A percentile compares a stretch with the other conserved stretches of the same genome.
phyloP scores from a whole-genome alignment of 1,140 invertebrate species.

The Papilio xuthus region DNA sequence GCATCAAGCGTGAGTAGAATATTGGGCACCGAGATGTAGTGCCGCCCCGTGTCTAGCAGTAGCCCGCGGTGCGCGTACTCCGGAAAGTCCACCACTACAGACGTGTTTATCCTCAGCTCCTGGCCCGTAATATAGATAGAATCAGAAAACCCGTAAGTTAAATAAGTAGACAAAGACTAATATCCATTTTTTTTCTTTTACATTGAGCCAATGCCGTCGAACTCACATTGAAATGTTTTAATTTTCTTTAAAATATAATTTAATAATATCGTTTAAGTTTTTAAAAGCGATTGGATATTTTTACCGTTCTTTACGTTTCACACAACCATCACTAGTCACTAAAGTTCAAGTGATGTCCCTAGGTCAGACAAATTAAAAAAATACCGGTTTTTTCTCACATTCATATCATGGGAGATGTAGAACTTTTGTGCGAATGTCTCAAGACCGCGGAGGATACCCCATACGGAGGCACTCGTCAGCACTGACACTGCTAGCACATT shows the following conservation, averaged over 20 bases:
- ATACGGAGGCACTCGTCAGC: conserved; percentile 82
- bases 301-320: too few relatives aligned
- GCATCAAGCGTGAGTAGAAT: conserved; percentile 88
- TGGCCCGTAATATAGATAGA: conserved; percentile 40
- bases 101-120: conserved; percentile 62
- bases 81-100: conserved; percentile 84
- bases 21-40: conserved; percentile 86
- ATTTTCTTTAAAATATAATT: too few relatives aligned
- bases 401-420: conserved; percentile 69
- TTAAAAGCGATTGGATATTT: too few relatives aligned
- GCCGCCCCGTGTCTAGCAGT: conserved; percentile 91
- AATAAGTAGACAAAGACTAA: too few relatives aligned
- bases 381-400: conserved; percentile 50
- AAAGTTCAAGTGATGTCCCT: conserved; percentile 3
- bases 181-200: too few relatives aligned
- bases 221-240: too few relatives aligned
- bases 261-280: too few relatives aligned
- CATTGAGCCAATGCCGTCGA: too few relatives aligned
- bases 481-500: conserved; percentile 50
- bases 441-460: conserved; percentile 90
- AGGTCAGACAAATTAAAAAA: not conserved
- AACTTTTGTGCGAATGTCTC: conserved; percentile 91
- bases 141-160: not conserved
- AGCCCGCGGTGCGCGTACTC: conserved; percentile 89
- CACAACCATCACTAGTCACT: not conserved